A percentile compares a stretch with the other conserved stretches of the same genome.
Evolutionary conservation across 2,797 vertebrate species (phyloP).

Genomic region (Garrulus glandarius): DNA sequence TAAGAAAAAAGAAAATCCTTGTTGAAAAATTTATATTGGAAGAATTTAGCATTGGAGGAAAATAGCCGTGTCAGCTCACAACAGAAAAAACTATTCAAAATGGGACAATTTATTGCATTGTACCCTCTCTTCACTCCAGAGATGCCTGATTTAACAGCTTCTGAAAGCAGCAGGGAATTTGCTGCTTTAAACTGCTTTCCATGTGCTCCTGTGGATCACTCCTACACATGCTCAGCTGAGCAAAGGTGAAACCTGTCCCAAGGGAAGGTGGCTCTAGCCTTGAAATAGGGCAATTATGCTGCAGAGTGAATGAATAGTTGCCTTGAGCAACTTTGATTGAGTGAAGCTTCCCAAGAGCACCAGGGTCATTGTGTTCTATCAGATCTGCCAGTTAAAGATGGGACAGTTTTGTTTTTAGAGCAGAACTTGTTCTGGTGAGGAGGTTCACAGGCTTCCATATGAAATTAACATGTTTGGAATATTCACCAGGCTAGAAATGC

Average conservation of each 20-base stretch:
- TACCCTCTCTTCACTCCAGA: background rate
- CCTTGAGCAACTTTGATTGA: slow-evolving; percentile 16
- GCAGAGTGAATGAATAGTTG: background rate
- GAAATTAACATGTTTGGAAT: background rate
- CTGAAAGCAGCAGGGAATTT: slow-evolving; percentile 44
- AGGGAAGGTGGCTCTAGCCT: slow-evolving; percentile 31
- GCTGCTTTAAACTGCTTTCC: slow-evolving; percentile 40
- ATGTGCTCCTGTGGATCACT: slow-evolving; percentile 13
- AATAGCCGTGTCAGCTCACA: background rate
- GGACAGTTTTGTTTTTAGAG: background rate
- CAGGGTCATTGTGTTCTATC: background rate
- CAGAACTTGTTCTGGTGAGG: background rate
- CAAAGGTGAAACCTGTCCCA: slow-evolving; percentile 59
- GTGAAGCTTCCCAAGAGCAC: background rate
- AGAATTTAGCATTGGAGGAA: background rate
- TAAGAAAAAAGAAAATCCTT: background rate
- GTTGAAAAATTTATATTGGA: background rate
- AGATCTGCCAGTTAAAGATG: background rate
- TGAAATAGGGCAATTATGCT: slow-evolving; percentile 39
- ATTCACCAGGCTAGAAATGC: background rate
- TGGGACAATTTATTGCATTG: background rate
- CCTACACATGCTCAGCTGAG: slow-evolving; percentile 11
- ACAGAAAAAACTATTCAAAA: background rate
- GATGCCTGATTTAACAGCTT: slow-evolving; percentile 22
- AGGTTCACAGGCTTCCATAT: background rate